Evolutionary conservation across 2,113 vertebrate species (phyloP), one percentile per base, ranked within the genome.

Genomic region (Pan paniscus): DNA sequence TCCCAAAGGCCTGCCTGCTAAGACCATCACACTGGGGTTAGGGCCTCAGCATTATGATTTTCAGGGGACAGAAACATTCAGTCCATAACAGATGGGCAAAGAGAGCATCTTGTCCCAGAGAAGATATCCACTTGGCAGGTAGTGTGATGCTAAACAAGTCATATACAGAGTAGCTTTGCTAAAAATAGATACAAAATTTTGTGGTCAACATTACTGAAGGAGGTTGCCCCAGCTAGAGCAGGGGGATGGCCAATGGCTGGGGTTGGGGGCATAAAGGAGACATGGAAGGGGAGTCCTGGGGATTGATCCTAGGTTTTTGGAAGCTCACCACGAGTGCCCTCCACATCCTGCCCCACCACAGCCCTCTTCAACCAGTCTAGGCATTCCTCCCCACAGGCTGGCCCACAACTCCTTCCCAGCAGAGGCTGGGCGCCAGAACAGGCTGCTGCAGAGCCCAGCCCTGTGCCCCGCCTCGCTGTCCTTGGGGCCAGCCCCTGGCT

Each of bases 381-480:
- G 55, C 55, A 52, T 87, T 27, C 46, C 8, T 38, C 43, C 4
- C 43, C 4, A 32, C 8, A 23, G 17, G 25, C 55, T 89, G 72
- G 9, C 61, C 27, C 61, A 64, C 61, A 64, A 13, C 61, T 64
- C 61, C 27, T 64, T 32, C 57, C 16, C 70, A 25, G 38, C 6
- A n/a, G 30, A 46, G 4, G 30, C 16, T 27, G 35, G 40, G 27
- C 2, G 5, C 52, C 40, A 16, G 40, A 46, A 23, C 8, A 14
- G 57, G 59, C 61, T 40, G 16, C 30, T 20, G 12, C 9, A 20
- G 68, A 64, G 38, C 16, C 48, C 48, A 72, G 55, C 23, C 20
- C 20, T 48, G 13, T 14, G 3, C 27, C 27, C 23, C 9, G 4
- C 14, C 57, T 50, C 3, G 3, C n/a, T 7, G 0, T 64, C n/a